phyloP scores from a whole-genome alignment of 2,797 vertebrate genomes.

The Parotocinclus haroldoi region DNA sequence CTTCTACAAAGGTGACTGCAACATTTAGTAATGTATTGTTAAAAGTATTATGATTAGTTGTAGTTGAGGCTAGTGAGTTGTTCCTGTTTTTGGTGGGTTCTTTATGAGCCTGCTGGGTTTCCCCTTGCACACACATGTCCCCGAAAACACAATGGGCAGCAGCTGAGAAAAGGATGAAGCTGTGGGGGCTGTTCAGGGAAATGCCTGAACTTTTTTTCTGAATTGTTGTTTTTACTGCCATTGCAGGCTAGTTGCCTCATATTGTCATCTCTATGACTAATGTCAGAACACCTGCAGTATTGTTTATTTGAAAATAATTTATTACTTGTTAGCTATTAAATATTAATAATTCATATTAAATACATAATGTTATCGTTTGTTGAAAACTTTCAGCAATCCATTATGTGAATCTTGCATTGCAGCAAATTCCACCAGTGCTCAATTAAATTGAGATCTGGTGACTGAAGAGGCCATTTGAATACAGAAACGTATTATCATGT shows the following conservation, averaged over 20 bases:
- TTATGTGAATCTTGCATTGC: no score
- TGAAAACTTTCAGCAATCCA: no score
- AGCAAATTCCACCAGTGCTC: no score
- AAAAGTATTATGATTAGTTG: not conserved
- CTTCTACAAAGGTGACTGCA: constrained; percentile 17
- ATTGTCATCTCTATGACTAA: constrained; percentile 17
- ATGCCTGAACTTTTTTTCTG: constrained; percentile 31
- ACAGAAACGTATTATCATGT: no score
- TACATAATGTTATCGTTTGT: no score
- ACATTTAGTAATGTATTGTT: constrained; percentile 36
- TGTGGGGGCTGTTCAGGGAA: constrained; percentile 32
- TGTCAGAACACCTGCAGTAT: constrained; percentile 33
- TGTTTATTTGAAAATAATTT: not conserved
- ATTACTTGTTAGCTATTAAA: no score
- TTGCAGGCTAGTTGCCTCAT: constrained; percentile 43
- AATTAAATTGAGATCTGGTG: no score
- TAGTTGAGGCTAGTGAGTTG: constrained; percentile 7
- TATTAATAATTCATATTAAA: no score
- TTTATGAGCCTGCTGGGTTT: constrained; percentile 18
- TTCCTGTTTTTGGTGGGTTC: constrained; percentile 20
- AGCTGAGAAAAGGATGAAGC: constrained; percentile 3
- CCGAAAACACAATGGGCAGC: constrained; percentile 30
- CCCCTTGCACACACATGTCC: constrained; percentile 23
- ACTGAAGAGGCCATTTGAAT: no score
- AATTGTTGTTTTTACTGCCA: constrained; percentile 40